Percentiles rank a stretch among this genome's conserved stretches.
These are phyloP conservation scores for Hestina assimilis DNA, from an alignment of 1,140 invertebrate species.

Conservation along the genomic window DNA sequence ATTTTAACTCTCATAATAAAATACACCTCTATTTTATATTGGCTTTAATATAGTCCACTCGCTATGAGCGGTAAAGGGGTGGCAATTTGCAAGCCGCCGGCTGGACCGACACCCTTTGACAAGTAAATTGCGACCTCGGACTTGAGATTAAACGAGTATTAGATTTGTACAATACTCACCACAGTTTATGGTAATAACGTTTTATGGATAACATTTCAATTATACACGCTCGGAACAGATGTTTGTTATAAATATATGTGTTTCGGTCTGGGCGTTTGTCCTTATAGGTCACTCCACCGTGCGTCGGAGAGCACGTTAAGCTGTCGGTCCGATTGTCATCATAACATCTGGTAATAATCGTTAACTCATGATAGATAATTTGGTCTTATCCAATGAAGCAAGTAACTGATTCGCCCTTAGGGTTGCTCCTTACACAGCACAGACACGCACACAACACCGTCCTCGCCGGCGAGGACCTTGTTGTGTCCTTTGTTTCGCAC, in stretches of 20 bases:
- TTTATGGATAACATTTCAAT: slow-evolving; percentile 4
- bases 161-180: slow-evolving; percentile 14
- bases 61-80: slow-evolving; percentile 11
- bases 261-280: too few relatives aligned
- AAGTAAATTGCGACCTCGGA: slow-evolving; percentile 26
- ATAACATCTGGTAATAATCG: too few relatives aligned
- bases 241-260: background rate
- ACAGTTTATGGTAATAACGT: background rate
- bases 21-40: background rate
- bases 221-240: background rate
- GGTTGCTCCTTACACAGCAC: too few relatives aligned
- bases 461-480: too few relatives aligned
- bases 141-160: slow-evolving; percentile 23
- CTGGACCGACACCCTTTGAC: slow-evolving; percentile 21
- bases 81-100: slow-evolving; percentile 21
- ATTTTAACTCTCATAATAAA: background rate
- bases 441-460: too few relatives aligned
- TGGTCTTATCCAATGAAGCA: too few relatives aligned
- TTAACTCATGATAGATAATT: too few relatives aligned
- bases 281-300: too few relatives aligned
- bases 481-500: too few relatives aligned
- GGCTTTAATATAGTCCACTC: slow-evolving; percentile 8
- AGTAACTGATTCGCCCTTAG: too few relatives aligned
- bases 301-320: too few relatives aligned
- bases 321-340: too few relatives aligned